Conservation (phyloP, 2,888 invertebrate genomes). For the Dromius quadrimaculatus region DNA sequence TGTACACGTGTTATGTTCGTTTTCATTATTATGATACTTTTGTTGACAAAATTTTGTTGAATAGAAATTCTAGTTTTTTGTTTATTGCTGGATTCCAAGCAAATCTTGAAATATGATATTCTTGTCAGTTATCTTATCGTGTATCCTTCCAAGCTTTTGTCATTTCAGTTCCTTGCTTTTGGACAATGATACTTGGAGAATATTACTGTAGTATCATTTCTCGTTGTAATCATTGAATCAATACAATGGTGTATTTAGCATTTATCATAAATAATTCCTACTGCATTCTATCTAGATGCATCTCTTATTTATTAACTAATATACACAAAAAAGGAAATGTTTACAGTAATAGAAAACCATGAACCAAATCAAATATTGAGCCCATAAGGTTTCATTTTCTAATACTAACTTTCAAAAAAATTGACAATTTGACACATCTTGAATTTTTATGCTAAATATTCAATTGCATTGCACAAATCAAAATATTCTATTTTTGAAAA, state of each 20-base stretch:
- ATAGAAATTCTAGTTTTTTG: neutral
- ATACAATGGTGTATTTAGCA: slow-evolving; percentile 30
- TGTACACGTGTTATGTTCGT: slow-evolving; percentile 26
- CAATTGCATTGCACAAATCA: no score
- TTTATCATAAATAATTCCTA: slow-evolving; percentile 16
- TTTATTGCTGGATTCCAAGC: neutral
- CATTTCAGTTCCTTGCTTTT: neutral
- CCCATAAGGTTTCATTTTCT: no score
- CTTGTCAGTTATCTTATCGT: slow-evolving; percentile 21
- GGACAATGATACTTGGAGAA: slow-evolving; percentile 3
- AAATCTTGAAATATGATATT: slow-evolving; percentile 8
- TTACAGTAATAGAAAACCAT: no score
- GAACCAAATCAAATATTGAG: no score
- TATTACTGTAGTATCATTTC: slow-evolving; percentile 18
- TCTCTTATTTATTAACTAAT: no score
- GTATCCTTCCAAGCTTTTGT: slow-evolving; percentile 2
- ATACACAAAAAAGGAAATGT: no score
- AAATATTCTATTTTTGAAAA: no score
- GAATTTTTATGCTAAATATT: no score
- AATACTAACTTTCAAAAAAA: no score
- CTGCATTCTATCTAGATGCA: neutral
- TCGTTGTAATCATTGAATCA: slow-evolving; percentile 12
- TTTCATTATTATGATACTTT: slow-evolving; percentile 6
- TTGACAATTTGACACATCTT: no score
- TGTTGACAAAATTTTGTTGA: slow-evolving; percentile 1